Base-by-base conservation (phyloP, 2,797 vertebrate genomes). In the Takifugu ocellatus region DNA sequence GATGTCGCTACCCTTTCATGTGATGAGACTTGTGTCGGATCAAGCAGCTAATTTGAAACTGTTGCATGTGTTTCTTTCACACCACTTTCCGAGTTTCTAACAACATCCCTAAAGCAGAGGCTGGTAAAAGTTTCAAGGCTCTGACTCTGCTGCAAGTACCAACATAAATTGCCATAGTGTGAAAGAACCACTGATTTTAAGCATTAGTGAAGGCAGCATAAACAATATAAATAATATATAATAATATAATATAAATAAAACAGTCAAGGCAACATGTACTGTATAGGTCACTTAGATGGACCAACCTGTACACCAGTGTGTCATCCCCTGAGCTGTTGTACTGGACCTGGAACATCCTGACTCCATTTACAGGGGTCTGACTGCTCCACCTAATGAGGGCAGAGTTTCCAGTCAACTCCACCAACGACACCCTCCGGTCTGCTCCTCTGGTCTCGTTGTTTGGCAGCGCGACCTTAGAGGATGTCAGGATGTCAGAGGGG, bases 291-390 rank as follows among this genome's bases (percentile, higher is more conserved):
- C 25, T 29, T 47, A 49, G 49, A 48, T 0, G 29, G 33, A 82
- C 80, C 26, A 47, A 93, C 92, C 92, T 92, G 90, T 93, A 93
- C 53, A 93, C 89, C 56, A 93, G 78, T 0, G 91, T 87, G 77
- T 93, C 91, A n/a, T 93, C 92, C 3, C 86, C 84, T 4, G 92
- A 91, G 79, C 92, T 92, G 89, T 93, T 93, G 87, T 93, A 93
- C 72, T 93, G 92, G 63, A 93, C 87, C 79, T 93, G 92, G 83
- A 90, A 93, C 92, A 93, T 93, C 75, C 91, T 83, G 57, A 92
- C 88, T 66, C 91, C 90, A 17, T 84, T 74, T 49, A 77, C 78
- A 5, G 88, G 78, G 10, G 86, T 84, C 59, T 92, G 92, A 49
- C 86, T 90, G 57, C 87, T 90, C 92, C 92, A 93, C 63, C 86